Evolutionary conservation across 2,888 invertebrate species (phyloP).

Genomic region (Andrena dorsata): DNA sequence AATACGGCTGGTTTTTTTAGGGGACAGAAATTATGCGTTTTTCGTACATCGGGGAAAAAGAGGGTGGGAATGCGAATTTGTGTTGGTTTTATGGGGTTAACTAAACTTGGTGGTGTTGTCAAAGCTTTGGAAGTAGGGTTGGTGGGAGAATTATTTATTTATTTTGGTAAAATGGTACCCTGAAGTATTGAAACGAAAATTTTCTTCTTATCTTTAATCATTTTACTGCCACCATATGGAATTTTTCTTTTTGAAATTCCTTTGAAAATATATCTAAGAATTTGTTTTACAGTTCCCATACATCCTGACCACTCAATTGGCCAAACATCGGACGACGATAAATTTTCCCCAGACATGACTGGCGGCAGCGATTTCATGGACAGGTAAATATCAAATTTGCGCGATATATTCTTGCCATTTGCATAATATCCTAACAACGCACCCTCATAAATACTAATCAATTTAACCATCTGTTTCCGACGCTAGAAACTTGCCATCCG

Average conservation of each 20-base stretch:
- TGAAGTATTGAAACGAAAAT: no score
- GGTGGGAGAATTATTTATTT: no score
- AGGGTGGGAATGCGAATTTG: no score
- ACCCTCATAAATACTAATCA: no score
- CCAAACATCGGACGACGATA: slow-evolving; percentile 58
- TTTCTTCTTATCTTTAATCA: background rate
- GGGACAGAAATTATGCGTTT: no score
- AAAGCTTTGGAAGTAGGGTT: no score
- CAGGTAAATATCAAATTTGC: slow-evolving; percentile 56
- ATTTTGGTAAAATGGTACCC: no score
- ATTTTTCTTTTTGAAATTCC: background rate
- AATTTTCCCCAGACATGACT: slow-evolving; percentile 65
- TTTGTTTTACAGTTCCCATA: slow-evolving; percentile 57
- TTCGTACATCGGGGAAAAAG: no score
- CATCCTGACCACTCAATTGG: slow-evolving; percentile 56
- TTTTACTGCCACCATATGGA: background rate
- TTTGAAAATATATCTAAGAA: background rate
- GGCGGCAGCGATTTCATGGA: slow-evolving; percentile 60
- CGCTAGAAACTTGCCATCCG: no score
- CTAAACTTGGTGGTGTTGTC: no score
- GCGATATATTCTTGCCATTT: background rate
- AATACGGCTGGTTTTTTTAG: background rate
- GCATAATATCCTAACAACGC: background rate
- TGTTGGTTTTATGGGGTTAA: no score
- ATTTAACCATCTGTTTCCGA: no score